Evolutionary conservation across 2,113 vertebrate species (phyloP).

Genomic region (Syrrhaptes paradoxus): DNA sequence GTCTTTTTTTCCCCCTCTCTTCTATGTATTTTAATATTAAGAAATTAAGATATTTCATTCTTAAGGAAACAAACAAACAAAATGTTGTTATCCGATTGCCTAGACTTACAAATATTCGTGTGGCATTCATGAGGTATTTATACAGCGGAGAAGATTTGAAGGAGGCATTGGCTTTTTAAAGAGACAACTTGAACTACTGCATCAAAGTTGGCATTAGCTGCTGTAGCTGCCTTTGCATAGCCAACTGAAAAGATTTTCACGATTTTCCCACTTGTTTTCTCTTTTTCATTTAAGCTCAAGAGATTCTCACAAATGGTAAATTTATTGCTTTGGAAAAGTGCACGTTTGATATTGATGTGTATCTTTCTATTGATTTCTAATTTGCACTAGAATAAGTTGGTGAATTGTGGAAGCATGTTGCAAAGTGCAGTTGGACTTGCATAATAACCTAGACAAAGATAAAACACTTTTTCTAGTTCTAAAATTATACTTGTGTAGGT

Average conservation of each 20-base stretch:
- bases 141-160: neutral
- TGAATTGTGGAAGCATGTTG: neutral
- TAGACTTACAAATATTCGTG: neutral
- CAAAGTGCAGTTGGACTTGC: neutral
- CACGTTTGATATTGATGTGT: neutral
- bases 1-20: neutral
- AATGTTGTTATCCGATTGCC: neutral
- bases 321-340: neutral
- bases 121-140: neutral
- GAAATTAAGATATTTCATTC: neutral
- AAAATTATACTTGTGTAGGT: neutral
- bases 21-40: neutral
- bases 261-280: neutral
- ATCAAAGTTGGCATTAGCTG: neutral
- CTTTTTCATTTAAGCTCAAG: neutral
- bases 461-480: neutral
- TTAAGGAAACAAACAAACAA: neutral
- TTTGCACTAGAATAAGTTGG: neutral
- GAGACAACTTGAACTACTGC: neutral
- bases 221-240: neutral
- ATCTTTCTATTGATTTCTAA: neutral
- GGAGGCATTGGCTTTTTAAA: neutral
- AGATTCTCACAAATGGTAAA: neutral
- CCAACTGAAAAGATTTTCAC: neutral
- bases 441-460: neutral